Conservation (phyloP, 2,113 vertebrate species). For the Arvicanthis niloticus region DNA sequence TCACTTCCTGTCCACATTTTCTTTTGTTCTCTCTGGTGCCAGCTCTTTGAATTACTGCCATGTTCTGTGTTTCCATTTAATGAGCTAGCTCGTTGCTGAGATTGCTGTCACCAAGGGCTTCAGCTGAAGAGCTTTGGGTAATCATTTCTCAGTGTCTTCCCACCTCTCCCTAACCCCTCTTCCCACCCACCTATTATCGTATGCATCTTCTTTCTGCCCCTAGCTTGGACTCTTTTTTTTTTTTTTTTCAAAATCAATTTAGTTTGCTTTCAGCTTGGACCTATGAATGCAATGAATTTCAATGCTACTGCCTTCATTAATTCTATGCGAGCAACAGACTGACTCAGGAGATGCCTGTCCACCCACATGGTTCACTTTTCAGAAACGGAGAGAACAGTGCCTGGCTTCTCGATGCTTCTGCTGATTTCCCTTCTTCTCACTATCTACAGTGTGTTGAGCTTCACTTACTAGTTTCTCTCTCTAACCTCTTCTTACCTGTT, state of each 20-base stretch:
- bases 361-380: background rate
- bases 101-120: constrained; percentile 52
- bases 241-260: constrained; percentile 30
- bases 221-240: background rate
- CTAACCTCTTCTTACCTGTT: background rate
- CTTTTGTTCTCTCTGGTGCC: constrained; percentile 10
- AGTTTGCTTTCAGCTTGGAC: constrained; percentile 37
- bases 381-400: background rate
- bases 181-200: background rate
- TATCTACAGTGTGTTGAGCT: background rate
- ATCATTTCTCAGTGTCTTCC: constrained; percentile 23
- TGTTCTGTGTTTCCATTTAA: constrained; percentile 41
- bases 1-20: background rate
- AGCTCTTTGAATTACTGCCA: constrained; percentile 10
- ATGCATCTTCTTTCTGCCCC: background rate
- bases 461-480: background rate
- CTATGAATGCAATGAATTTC: constrained; percentile 5
- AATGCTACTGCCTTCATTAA: background rate
- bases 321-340: background rate
- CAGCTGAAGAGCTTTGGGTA: constrained; percentile 9
- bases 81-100: constrained; percentile 40
- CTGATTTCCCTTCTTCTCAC: background rate
- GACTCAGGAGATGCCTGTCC: background rate
- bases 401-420: background rate
- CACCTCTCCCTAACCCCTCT: background rate